Conservation (phyloP, 2,888 invertebrate species). For the Gasteruption jaculator region DNA sequence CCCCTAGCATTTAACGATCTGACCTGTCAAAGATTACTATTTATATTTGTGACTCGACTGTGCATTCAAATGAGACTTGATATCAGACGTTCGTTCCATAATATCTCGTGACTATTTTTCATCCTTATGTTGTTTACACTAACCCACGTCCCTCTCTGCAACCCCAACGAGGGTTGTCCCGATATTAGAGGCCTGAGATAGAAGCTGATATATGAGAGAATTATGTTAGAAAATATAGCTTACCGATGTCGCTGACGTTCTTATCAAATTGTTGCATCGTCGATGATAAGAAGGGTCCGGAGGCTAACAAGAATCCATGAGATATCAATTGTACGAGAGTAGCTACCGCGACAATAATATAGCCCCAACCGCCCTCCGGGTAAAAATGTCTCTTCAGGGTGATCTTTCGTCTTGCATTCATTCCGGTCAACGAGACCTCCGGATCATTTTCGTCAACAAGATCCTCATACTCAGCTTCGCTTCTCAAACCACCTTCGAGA, state of each 20-base stretch:
- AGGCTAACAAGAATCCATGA: constrained; percentile 68
- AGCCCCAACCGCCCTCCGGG: constrained; percentile 85
- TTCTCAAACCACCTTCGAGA: constrained; percentile 37
- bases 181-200: too few relatives aligned
- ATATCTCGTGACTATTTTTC: too few relatives aligned
- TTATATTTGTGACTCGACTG: too few relatives aligned
- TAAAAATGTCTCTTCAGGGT: constrained; percentile 63
- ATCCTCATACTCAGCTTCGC: constrained; percentile 32
- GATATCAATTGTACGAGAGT: constrained; percentile 69
- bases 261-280: constrained; percentile 23
- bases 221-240: too few relatives aligned
- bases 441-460: constrained; percentile 26
- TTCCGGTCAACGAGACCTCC: constrained; percentile 36
- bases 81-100: too few relatives aligned
- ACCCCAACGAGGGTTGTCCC: too few relatives aligned
- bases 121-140: too few relatives aligned
- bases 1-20: too few relatives aligned
- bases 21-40: too few relatives aligned
- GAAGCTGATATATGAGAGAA: too few relatives aligned
- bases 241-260: constrained; percentile 31
- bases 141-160: too few relatives aligned
- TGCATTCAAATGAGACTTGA: too few relatives aligned
- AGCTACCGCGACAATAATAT: constrained; percentile 69
- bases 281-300: constrained; percentile 51
- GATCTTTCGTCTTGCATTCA: constrained; percentile 38